Evolutionary conservation across 2,113 vertebrate species (phyloP).

Genomic region (Oryzias curvinotus): DNA sequence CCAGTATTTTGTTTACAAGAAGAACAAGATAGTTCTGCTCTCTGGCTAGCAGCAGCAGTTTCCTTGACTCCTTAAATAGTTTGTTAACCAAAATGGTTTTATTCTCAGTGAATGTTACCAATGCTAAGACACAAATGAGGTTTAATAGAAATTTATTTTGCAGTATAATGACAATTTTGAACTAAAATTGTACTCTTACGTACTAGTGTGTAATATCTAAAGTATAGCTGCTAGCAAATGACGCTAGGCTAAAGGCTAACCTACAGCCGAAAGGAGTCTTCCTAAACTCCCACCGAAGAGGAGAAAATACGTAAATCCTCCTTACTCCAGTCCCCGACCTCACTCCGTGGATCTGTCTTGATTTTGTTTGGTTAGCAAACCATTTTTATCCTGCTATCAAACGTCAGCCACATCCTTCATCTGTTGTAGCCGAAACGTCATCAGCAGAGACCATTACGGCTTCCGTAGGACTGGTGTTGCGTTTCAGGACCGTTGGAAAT

Average conservation of each 20-base stretch:
- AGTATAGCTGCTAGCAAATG: constrained; percentile 4
- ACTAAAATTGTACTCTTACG: background rate
- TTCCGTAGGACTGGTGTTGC: constrained; percentile 63
- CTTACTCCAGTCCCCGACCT: constrained; percentile 43
- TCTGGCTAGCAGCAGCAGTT: too few species aligned
- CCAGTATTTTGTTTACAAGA: too few species aligned
- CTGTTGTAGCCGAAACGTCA: constrained; percentile 54
- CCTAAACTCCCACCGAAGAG: background rate
- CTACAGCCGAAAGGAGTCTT: constrained; percentile 42
- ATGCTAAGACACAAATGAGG: too few species aligned
- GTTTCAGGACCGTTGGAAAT: constrained; percentile 22
- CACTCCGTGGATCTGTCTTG: constrained; percentile 2
- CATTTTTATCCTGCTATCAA: constrained; percentile 25
- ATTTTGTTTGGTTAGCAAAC: constrained; percentile 11
- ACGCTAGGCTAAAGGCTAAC: constrained; percentile 52
- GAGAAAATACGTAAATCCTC: background rate
- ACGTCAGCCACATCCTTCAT: constrained; percentile 46
- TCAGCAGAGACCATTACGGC: constrained; percentile 66
- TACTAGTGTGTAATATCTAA: constrained; percentile 5
- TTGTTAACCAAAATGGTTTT: constrained; percentile 8
- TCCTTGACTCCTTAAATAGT: constrained; percentile 1
- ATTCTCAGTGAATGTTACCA: background rate
- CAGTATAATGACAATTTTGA: background rate
- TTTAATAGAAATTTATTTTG: too few species aligned
- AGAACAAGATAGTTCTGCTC: too few species aligned